Evolutionary conservation across 2,113 vertebrate species (phyloP).

Genomic region (Myrmecophaga tridactyla): DNA sequence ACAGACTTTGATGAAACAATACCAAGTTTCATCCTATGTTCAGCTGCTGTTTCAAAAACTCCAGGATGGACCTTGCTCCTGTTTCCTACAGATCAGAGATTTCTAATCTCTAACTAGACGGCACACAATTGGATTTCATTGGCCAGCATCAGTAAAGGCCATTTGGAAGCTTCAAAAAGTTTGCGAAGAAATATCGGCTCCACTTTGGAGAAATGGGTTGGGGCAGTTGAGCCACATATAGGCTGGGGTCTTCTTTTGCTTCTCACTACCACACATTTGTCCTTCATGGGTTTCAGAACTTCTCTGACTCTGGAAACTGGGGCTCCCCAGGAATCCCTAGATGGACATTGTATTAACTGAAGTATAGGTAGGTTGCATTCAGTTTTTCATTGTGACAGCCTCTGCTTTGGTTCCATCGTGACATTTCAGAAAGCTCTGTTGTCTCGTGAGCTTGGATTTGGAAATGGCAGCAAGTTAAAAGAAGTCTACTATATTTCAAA

Average conservation of each 20-base stretch:
- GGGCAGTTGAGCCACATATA: neutral
- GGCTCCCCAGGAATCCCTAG: neutral
- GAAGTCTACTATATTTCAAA: constrained; percentile 79
- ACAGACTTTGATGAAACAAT: neutral
- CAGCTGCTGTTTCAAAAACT: neutral
- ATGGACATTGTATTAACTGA: constrained; percentile 15
- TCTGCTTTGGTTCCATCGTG: constrained; percentile 37
- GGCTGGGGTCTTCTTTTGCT: neutral
- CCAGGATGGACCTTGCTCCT: neutral
- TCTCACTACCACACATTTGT: neutral
- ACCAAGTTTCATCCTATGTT: neutral
- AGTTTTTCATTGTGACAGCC: constrained; percentile 31
- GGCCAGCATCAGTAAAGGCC: neutral
- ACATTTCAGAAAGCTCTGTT: constrained; percentile 16
- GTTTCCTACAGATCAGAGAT: neutral
- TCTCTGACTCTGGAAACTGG: neutral
- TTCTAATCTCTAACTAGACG: neutral
- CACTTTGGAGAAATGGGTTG: neutral
- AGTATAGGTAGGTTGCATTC: neutral
- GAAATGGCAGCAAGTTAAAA: constrained; percentile 67
- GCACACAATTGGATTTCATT: neutral
- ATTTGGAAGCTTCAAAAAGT: neutral
- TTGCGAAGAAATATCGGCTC: neutral
- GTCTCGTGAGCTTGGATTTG: constrained; percentile 8
- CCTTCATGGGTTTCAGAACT: neutral